Percentiles rank a stretch among this genome's conserved stretches.
Evolutionary conservation across 2,113 vertebrate species (phyloP).

Genomic region (Blennius ocellaris): DNA sequence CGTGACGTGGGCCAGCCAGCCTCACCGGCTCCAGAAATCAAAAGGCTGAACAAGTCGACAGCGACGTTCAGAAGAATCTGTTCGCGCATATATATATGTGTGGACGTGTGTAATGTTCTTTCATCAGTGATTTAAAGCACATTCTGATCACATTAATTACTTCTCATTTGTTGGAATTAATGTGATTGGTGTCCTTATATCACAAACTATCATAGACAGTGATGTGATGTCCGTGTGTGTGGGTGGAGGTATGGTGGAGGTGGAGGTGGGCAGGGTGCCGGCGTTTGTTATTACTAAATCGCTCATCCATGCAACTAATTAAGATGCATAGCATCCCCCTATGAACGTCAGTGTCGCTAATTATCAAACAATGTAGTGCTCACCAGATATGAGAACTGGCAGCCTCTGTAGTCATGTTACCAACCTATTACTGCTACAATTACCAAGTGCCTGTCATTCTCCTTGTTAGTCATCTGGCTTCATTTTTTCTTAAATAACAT

Average conservation of each 20-base stretch:
- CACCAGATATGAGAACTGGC: conserved; percentile 82
- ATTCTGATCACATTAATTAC: conserved; percentile 53
- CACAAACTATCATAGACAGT: conserved; percentile 21
- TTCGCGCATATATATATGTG: conserved; percentile 14
- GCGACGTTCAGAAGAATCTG: conserved; percentile 39
- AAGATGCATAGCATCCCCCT: conserved; percentile 80
- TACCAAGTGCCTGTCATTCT: conserved; percentile 77
- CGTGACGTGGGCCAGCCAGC: conserved; percentile 52
- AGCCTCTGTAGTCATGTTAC: conserved; percentile 81
- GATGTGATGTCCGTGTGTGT: conserved; percentile 3
- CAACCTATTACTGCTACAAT: conserved; percentile 81
- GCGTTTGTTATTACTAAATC: conserved; percentile 80
- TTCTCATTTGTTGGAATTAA: conserved; percentile 26
- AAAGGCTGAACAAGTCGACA: conserved; percentile 58
- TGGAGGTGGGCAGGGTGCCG: conserved; percentile 74
- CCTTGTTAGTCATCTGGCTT: conserved; percentile 75
- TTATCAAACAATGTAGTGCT: conserved; percentile 83
- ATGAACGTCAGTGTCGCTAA: conserved; percentile 79
- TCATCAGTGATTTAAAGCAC: conserved; percentile 40
- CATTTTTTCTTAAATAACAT: conserved; percentile 58
- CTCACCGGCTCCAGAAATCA: conserved; percentile 62
- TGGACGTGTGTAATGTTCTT: conserved; percentile 13
- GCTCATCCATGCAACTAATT: conserved; percentile 79
- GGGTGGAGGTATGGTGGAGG: conserved; percentile 34
- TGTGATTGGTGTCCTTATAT: conserved; percentile 37